These are phyloP conservation scores for Danio albolineatus DNA, from an alignment of 2,797 vertebrate species.

Conservation along the genomic window DNA sequence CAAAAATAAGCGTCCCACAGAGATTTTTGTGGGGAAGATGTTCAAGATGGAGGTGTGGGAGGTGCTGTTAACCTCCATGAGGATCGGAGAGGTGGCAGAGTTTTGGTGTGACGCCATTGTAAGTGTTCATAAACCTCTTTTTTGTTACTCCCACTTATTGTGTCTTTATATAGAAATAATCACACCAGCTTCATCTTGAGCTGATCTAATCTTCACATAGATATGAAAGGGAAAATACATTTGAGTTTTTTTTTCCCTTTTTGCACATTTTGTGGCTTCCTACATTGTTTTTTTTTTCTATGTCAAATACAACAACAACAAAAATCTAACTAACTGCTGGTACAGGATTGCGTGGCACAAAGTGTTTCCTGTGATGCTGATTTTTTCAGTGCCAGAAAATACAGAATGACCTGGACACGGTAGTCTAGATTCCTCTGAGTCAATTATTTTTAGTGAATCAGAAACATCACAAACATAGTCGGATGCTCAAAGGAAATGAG, in stretches of 20 bases:
- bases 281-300: not conserved
- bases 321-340: too few species aligned
- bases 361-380: too few species aligned
- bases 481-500: too few species aligned
- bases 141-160: not conserved
- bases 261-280: not conserved
- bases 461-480: not conserved
- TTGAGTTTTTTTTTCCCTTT: too few species aligned
- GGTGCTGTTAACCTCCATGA: constrained; percentile 87
- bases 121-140: constrained; percentile 69
- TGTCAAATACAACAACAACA: too few species aligned
- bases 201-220: not conserved
- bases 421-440: not conserved
- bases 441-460: not conserved
- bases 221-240: not conserved
- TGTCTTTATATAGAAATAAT: not conserved
- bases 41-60: constrained; percentile 94
- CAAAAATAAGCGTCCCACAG: constrained; percentile 79
- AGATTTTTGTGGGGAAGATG: constrained; percentile 91
- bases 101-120: constrained; percentile 90
- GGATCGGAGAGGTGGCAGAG: constrained; percentile 87
- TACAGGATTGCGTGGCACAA: too few species aligned
- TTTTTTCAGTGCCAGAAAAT: not conserved
- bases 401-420: not conserved
- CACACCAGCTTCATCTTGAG: constrained; percentile 30